Percentiles rank a stretch among this genome's conserved stretches.
phyloP scores from a whole-genome alignment of 2,113 vertebrate species.

The Ciconia maguari region DNA sequence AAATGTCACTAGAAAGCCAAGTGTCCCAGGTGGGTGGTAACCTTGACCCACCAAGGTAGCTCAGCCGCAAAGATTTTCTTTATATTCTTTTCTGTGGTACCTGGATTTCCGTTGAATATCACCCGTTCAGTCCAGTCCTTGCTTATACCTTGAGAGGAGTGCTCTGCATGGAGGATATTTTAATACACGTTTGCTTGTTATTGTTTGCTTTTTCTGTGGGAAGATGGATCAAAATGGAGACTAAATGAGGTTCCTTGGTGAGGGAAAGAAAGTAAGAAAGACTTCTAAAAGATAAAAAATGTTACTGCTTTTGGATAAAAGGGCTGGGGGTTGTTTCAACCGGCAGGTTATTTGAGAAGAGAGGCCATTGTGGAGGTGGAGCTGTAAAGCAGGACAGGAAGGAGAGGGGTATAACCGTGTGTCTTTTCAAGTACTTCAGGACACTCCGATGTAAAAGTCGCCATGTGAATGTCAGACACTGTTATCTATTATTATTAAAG shows the following conservation, averaged over 20 bases:
- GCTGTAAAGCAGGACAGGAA: neutral
- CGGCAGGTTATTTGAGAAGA: neutral
- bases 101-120: neutral
- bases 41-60: neutral
- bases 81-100: neutral
- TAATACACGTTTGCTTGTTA: neutral
- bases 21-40: neutral
- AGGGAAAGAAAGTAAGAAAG: neutral
- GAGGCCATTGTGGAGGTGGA: neutral
- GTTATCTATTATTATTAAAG: neutral
- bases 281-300: neutral
- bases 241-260: neutral
- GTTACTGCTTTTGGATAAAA: neutral
- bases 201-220: neutral
- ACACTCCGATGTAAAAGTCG: neutral
- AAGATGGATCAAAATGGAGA: neutral
- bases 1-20: neutral
- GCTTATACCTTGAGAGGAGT: neutral
- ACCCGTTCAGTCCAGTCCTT: neutral
- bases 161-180: neutral
- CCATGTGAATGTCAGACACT: neutral
- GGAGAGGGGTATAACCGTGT: neutral
- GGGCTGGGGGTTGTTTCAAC: neutral
- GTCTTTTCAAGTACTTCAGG: neutral
- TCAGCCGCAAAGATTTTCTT: neutral